Conservation (phyloP, 2,888 invertebrate genomes). For the Drosophila austrosaltans region DNA sequence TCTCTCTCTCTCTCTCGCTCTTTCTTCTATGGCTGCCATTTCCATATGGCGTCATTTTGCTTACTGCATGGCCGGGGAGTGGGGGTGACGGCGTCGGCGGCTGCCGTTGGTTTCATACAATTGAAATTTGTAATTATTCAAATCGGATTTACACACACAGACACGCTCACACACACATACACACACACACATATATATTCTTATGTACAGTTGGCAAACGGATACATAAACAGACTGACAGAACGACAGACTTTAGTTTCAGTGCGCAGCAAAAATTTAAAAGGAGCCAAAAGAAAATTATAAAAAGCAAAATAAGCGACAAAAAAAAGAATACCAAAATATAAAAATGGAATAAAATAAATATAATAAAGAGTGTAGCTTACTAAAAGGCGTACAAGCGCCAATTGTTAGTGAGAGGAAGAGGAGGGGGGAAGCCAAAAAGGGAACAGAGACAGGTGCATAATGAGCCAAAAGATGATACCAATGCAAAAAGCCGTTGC, state of each 20-base stretch:
- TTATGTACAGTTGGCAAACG: slow-evolving; percentile 24
- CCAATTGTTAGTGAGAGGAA: not conserved
- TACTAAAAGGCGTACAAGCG: slow-evolving; percentile 28
- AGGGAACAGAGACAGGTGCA: slow-evolving; percentile 56
- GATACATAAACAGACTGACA: slow-evolving; percentile 34
- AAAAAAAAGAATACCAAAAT: slow-evolving; percentile 8
- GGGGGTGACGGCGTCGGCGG: slow-evolving; percentile 14
- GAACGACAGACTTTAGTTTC: slow-evolving; percentile 44
- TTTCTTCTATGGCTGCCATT: slow-evolving; percentile 38
- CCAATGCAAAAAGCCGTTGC: slow-evolving; percentile 25
- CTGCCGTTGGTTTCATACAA: slow-evolving; percentile 67
- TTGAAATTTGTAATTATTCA: slow-evolving; percentile 78
- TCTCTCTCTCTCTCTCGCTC: not conserved
- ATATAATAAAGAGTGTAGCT: slow-evolving; percentile 58
- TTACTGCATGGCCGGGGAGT: slow-evolving; percentile 49
- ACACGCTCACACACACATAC: slow-evolving; percentile 35
- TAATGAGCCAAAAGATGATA: slow-evolving; percentile 52
- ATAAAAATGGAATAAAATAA: slow-evolving; percentile 4
- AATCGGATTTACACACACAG: slow-evolving; percentile 73
- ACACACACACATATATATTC: slow-evolving; percentile 7
- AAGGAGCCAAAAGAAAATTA: slow-evolving; percentile 24
- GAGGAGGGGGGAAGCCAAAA: not conserved
- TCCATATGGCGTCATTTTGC: slow-evolving; percentile 74
- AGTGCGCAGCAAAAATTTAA: slow-evolving; percentile 30
- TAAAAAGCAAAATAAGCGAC: slow-evolving; percentile 3